These are phyloP conservation scores for Callithrix jacchus DNA, from an alignment of 2,113 vertebrate genomes.

Conservation along the genomic window DNA sequence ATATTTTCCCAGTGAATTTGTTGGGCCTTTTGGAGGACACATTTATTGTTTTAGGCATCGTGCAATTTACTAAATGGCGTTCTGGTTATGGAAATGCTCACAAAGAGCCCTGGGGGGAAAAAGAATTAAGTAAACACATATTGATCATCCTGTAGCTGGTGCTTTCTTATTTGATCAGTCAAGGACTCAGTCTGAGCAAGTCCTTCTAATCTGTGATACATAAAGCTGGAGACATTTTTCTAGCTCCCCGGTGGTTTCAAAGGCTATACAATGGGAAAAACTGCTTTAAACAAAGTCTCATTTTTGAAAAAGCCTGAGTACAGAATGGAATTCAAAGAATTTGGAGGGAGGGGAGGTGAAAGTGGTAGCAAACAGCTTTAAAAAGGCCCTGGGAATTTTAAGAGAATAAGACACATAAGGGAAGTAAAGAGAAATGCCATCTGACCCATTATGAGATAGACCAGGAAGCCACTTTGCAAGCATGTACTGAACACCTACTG, in stretches of 20 bases:
- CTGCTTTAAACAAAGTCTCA: constrained; percentile 67
- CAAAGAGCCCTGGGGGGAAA: neutral
- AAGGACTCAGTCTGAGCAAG: neutral
- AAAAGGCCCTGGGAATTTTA: neutral
- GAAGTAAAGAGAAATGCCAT: neutral
- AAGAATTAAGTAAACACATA: constrained; percentile 56
- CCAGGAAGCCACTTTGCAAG: neutral
- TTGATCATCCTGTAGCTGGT: constrained; percentile 11
- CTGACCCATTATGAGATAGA: neutral
- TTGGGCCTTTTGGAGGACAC: neutral
- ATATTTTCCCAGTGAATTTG: neutral
- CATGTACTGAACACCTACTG: neutral
- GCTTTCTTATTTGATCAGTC: constrained; percentile 38
- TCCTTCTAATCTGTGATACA: constrained; percentile 30
- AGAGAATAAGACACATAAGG: neutral
- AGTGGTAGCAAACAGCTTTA: constrained; percentile 7
- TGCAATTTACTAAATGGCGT: constrained; percentile 62
- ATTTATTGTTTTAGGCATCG: constrained; percentile 53
- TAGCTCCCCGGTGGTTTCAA: constrained; percentile 51
- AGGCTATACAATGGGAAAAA: neutral
- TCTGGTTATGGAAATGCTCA: constrained; percentile 42
- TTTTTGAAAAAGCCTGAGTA: constrained; percentile 57
- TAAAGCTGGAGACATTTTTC: constrained; percentile 35
- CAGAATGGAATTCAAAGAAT: constrained; percentile 74
- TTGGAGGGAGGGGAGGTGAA: constrained; percentile 38